phyloP scores from a whole-genome alignment of 2,888 invertebrate genomes.

The Xiphydria camelus region DNA sequence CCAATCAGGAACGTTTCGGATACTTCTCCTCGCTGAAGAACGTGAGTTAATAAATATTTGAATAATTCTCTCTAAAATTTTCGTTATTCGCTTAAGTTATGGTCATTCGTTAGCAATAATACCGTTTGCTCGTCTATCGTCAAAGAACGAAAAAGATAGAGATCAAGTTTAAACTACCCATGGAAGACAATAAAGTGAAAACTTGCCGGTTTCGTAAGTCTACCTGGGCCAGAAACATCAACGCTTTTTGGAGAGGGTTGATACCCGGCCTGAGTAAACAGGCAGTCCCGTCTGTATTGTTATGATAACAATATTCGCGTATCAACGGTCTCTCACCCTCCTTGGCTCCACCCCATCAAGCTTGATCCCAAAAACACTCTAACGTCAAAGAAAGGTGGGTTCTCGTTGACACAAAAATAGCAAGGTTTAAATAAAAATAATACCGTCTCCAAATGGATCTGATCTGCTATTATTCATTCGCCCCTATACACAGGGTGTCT shows the following conservation, averaged over 20 bases:
- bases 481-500: too few relatives aligned
- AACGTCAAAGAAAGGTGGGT: conserved; percentile 1
- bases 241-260: conserved; percentile 4
- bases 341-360: too few relatives aligned
- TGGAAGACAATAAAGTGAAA: too few relatives aligned
- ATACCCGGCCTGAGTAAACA: conserved; percentile 39
- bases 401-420: background rate
- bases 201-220: too few relatives aligned
- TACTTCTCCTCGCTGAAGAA: conserved; percentile 55
- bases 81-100: too few relatives aligned
- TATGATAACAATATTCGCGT: conserved; percentile 35
- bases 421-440: conserved; percentile 1
- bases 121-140: too few relatives aligned
- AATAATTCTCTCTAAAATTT: too few relatives aligned
- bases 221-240: too few relatives aligned
- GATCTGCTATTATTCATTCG: too few relatives aligned
- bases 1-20: conserved; percentile 54
- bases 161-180: too few relatives aligned
- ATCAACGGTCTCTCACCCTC: background rate
- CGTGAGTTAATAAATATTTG: conserved; percentile 45
- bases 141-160: conserved; percentile 13
- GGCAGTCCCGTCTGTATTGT: conserved; percentile 32
- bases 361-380: conserved; percentile 3
- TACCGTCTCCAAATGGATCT: too few relatives aligned
- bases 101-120: too few relatives aligned